Evolutionary conservation across 2,888 invertebrate species (phyloP), one percentile per base, ranked within the genome.

Genomic region (Cenopis cana): DNA sequence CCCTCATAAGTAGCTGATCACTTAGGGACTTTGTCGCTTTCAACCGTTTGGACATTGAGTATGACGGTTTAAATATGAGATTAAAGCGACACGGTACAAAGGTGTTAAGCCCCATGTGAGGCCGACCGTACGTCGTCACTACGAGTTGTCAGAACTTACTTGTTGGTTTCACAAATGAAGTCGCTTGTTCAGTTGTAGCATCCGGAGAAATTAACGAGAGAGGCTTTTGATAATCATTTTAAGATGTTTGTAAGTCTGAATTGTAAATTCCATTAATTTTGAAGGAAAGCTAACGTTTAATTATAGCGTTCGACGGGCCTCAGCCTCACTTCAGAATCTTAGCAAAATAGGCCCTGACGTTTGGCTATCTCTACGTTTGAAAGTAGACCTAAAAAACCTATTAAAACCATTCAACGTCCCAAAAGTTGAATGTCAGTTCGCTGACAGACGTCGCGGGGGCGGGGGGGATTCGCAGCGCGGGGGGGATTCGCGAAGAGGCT

Each of bases 401-500:
- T 70, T 77, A 80, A 83, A 84, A 88, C 85, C 87, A 87, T 88
- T 85, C 82, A 85, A 80, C 82, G 80, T 76, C 79, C 80, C 77
- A 82, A 83, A 78, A 84, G 85, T 85, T 86, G 87, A 86, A 86
- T 87, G 88, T 86, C 81, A 82, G 80, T 73, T 76, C 77, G 81
- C 73, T 78, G 80, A 79, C 73, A 76, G 80, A 76, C 75, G 73
- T 68, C 69, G 73, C 73, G 74, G 74, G 74, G 74, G 78, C n/a
- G 74, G 76, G 72, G 76, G 75, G 76, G 76, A 72, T 77, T 73
- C 69, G 73, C 66, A 74, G 70, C 73, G 74, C 77, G 73, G 74
- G 75, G 73, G 79, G 80, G 76, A 87, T 88, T 87, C 87, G 90
- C 86, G 87, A 86, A 89, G 89, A 88, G 91, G 90, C 90, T 91